Evolutionary conservation across 2,888 invertebrate species (phyloP).

Genomic region (Trichogramma evanescens): DNA sequence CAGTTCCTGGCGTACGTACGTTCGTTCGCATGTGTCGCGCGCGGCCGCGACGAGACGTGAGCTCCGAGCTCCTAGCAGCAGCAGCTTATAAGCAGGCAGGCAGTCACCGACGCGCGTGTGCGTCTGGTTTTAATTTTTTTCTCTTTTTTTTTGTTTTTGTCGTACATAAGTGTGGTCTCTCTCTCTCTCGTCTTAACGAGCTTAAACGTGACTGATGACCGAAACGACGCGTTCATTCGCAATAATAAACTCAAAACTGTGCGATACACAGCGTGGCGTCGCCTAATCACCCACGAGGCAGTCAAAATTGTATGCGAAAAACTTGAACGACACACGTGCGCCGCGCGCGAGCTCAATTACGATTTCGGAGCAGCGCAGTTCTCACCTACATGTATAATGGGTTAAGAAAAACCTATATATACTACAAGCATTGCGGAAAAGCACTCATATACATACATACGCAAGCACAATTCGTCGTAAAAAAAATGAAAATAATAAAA

Average conservation of each 20-base stretch:
- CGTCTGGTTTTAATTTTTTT: not conserved
- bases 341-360: too few relatives aligned
- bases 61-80: not conserved
- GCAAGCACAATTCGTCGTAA: not conserved
- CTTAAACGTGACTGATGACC: too few relatives aligned
- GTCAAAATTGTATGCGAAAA: too few relatives aligned
- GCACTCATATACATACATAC: not conserved
- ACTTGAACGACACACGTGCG: too few relatives aligned
- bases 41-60: not conserved
- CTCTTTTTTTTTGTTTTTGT: not conserved
- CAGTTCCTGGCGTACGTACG: too few relatives aligned
- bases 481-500: not conserved
- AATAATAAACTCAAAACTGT: too few relatives aligned
- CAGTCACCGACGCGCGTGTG: not conserved
- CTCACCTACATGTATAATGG: too few relatives aligned
- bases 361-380: too few relatives aligned
- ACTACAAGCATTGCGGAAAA: not conserved
- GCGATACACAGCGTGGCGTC: too few relatives aligned
- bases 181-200: not conserved
- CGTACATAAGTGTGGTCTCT: not conserved
- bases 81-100: not conserved
- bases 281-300: too few relatives aligned
- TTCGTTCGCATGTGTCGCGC: not conserved
- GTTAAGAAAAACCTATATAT: too few relatives aligned
- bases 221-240: too few relatives aligned